These are phyloP conservation scores for Lycorma delicatula DNA, from an alignment of 1,140 invertebrate species.

Conservation along the genomic window DNA sequence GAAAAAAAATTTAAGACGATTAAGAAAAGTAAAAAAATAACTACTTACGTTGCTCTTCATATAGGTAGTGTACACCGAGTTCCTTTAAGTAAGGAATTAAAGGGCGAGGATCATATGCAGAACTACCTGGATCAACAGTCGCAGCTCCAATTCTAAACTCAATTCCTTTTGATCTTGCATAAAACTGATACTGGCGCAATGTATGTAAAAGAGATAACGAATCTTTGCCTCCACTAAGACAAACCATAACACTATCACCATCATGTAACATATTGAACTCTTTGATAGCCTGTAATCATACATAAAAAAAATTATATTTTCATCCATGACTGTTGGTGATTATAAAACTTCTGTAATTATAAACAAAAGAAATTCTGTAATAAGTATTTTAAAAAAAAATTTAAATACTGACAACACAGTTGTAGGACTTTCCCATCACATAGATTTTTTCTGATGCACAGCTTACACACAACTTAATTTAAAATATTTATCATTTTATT, in stretches of 20 bases:
- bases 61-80: conserved; percentile 60
- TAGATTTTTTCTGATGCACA: too few relatives aligned
- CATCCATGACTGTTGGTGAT: too few relatives aligned
- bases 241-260: conserved; percentile 74
- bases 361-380: too few relatives aligned
- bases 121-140: conserved; percentile 57
- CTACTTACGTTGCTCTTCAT: conserved; percentile 50
- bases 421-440: too few relatives aligned
- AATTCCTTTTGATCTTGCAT: conserved; percentile 61
- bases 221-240: conserved; percentile 73
- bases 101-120: conserved; percentile 54
- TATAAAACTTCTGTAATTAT: too few relatives aligned
- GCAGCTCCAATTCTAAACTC: conserved; percentile 66
- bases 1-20: not conserved
- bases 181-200: conserved; percentile 74
- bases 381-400: too few relatives aligned
- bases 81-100: conserved; percentile 57
- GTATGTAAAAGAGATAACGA: conserved; percentile 76
- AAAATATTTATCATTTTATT: too few relatives aligned
- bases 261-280: conserved; percentile 79
- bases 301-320: too few relatives aligned
- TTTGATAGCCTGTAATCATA: conserved; percentile 58
- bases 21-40: too few relatives aligned
- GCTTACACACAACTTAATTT: too few relatives aligned
- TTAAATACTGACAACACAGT: too few relatives aligned